Percentiles rank a stretch among this genome's conserved stretches.
Conservation (phyloP, 1,140 invertebrate species). For the Drosophila ironensis region DNA sequence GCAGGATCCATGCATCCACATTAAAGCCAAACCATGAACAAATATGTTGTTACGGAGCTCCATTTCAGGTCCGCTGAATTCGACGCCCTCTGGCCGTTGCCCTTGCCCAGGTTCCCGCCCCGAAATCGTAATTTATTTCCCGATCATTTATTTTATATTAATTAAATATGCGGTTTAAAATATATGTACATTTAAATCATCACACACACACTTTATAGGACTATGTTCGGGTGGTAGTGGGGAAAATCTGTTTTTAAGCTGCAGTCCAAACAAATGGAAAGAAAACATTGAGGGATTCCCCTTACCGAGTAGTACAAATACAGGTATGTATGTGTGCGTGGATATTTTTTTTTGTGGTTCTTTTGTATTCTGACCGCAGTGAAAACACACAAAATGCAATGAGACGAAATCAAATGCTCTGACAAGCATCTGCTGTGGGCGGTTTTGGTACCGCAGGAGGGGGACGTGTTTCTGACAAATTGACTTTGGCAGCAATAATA, state of each 20-base stretch:
- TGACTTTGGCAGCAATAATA: conserved; percentile 66
- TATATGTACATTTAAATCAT: conserved; percentile 31
- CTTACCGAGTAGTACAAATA: too few relatives aligned
- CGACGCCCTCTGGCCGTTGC: neutral
- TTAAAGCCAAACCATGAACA: conserved; percentile 44
- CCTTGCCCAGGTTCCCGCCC: neutral
- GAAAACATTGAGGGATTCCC: conserved; percentile 55
- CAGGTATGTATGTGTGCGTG: too few relatives aligned
- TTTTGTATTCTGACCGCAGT: conserved; percentile 9
- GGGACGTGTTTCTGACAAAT: conserved; percentile 70
- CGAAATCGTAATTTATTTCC: conserved; percentile 57
- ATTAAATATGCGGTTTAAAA: conserved; percentile 68
- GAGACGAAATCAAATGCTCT: conserved; percentile 39
- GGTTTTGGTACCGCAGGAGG: neutral
- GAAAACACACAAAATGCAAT: conserved; percentile 16
- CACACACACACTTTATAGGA: conserved; percentile 20
- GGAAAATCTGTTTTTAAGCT: conserved; percentile 66
- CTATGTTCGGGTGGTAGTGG: conserved; percentile 8
- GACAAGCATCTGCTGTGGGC: conserved; percentile 43
- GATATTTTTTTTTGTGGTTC: conserved; percentile 3
- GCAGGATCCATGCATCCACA: neutral
- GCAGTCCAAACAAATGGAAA: conserved; percentile 37
- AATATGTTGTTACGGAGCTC: conserved; percentile 46
- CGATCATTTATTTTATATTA: conserved; percentile 78
- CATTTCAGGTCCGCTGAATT: conserved; percentile 59